Base-by-base conservation (phyloP, 2,113 vertebrate species). In the Rousettus leschenaultii region DNA sequence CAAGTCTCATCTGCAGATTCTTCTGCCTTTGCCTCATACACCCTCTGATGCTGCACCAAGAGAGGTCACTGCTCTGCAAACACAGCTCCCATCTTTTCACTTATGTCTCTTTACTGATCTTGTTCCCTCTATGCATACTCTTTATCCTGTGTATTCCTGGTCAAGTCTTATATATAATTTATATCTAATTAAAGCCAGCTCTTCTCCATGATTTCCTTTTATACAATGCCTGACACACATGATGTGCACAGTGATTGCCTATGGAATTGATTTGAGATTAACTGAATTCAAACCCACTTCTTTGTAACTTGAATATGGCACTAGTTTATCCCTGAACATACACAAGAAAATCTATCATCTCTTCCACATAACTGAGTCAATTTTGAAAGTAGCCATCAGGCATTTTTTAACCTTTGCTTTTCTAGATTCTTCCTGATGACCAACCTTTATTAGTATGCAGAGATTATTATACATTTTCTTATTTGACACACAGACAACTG, bases 191-290 rank as follows among this genome's bases (percentile, higher is more conserved):
- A 24, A 9, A 51, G 48, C 2, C 30, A 48, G 24, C 21, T 71
- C 84, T 14, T 55, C 45, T 7, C 18, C 4, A 2, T 5, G n/a
- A 16, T 21, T 16, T 90, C 43, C 33, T 24, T 15, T 40, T 40
- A 10, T 2, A 1, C 3, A 16, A 14, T 18, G 30, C 19, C 22
- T 4, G 21, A 30, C 14, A 35, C 1, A 2, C 4, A 2, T 0
- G 3, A 30, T 24, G 21, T 71, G 8, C 15, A n/a, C 26, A 10
- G 1, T 22, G 18, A 65, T 35, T 28, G 21, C 9, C 55, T 24
- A 10, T 6, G 28, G 80, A 48, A 63, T 22, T 40, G 30, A 28
- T 13, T 55, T 19, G 45, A 35, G 11, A 30, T 68, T 38, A 85
- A n/a, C 21, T 26, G 78, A 33, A 43, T 57, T n/a, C 63, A 55